Evolutionary conservation across 2,797 vertebrate genomes (phyloP), one percentile per base, ranked within the genome.

Genomic region (Tarsius wallacei): DNA sequence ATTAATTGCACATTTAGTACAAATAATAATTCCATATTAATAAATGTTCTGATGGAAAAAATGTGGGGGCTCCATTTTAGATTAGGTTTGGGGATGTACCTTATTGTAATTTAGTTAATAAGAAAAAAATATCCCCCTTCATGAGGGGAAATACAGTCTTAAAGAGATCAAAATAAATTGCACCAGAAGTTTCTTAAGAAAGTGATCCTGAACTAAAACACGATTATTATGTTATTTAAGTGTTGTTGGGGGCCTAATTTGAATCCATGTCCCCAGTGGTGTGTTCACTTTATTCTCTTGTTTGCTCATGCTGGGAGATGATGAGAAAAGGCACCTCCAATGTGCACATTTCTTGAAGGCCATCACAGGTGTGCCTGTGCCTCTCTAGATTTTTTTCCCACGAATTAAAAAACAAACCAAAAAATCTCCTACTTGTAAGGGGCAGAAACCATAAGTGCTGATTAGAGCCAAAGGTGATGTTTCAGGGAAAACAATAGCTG

Each of bases 401-500:
- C 0, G 2, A 57, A 63, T 83, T 87, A 36, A 22, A 78, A 64
- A 96, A 92, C 68, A 70, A 96, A 85, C 63, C 22, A 96, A 96
- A 51, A 97, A 96, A 85, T 57, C 76, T 95, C 93, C 87, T 78
- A 33, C 14, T 90, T 98, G 87, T 91, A 98, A 97, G 98, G 91
- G 97, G 80, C 83, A 97, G 93, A 96, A 88, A 95, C 85, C 61
- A 74, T 90, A 49, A 61, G 61, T 94, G 91, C 36, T 95, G 94
- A 97, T 97, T 91, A 88, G 85, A 98, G 57, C 22, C 77, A 97
- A 86, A 6, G 8, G 83, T 97, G 95, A 86, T 94, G 82, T 93
- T 96, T 55, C 66, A 93, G 82, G 42, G 51, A 97, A 96, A 98
- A 98, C 96, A 98, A 97, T 95, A 82, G 70, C 87, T 49, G 51